phyloP scores from a whole-genome alignment of 2,888 invertebrate genomes.

The Pammene aurita region DNA sequence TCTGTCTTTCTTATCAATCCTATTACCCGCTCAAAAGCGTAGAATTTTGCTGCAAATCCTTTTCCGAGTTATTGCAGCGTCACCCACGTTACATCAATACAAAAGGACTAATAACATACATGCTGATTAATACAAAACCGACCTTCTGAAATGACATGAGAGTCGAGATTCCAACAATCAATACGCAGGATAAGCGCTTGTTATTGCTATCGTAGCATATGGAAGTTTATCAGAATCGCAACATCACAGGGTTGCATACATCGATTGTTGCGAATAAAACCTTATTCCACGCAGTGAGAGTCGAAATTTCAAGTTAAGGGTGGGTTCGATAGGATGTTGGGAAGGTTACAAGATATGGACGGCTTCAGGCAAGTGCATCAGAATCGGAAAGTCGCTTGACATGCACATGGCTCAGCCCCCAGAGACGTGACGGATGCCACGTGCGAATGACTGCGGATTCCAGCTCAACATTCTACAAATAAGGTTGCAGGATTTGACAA shows the following conservation, averaged over 20 bases:
- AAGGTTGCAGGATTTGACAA: slow-evolving; percentile 4
- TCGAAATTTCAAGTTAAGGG: not conserved
- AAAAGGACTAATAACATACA: not conserved
- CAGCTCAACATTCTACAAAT: not conserved
- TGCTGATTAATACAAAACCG: not conserved
- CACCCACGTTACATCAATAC: not conserved
- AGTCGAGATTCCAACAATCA: slow-evolving; percentile 1
- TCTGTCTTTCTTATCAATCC: slow-evolving; percentile 12
- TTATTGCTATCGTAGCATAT: not conserved
- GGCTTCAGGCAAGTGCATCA: slow-evolving; percentile 14
- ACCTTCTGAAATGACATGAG: not conserved
- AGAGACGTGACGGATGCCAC: slow-evolving; percentile 27
- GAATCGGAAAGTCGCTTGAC: slow-evolving; percentile 23
- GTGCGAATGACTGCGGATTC: slow-evolving; percentile 15
- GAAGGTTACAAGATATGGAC: not conserved
- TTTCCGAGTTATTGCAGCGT: slow-evolving; percentile 25
- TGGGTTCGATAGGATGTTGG: not conserved
- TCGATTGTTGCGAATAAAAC: not conserved
- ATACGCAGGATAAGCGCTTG: not conserved
- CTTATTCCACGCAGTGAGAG: not conserved
- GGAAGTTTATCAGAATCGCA: not conserved
- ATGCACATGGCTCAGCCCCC: slow-evolving; percentile 12
- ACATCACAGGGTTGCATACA: not conserved
- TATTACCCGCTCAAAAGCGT: slow-evolving; percentile 12
- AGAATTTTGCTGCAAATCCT: slow-evolving; percentile 15